These are phyloP conservation scores for Strigops habroptila DNA, from an alignment of 2,113 vertebrate species.

Conservation along the genomic window DNA sequence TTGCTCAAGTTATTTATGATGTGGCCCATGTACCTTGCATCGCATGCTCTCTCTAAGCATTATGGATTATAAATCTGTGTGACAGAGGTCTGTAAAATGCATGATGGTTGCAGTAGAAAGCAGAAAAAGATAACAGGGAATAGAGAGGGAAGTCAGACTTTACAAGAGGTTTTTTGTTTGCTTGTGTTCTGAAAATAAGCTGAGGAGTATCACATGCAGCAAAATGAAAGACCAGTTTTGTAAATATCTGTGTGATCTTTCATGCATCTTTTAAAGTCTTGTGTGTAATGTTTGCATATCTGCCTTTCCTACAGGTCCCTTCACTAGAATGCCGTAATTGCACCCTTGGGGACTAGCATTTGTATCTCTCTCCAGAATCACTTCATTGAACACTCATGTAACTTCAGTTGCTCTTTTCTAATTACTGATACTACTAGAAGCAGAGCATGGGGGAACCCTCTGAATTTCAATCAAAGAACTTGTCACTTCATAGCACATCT, in stretches of 20 bases:
- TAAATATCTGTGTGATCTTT: background rate
- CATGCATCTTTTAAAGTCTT: background rate
- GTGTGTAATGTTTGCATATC: background rate
- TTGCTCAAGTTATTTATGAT: background rate
- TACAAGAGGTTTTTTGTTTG: background rate
- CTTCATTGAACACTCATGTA: background rate
- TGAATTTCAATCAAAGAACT: background rate
- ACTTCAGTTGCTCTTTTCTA: slow-evolving; percentile 5
- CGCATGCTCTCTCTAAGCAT: background rate
- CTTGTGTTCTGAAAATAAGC: background rate
- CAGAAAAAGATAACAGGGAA: background rate
- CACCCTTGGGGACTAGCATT: background rate
- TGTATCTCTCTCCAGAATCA: background rate
- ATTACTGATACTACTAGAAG: background rate
- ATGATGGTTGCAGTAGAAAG: background rate
- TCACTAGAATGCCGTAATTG: background rate
- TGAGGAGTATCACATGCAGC: background rate
- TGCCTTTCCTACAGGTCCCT: background rate
- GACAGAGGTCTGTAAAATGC: background rate
- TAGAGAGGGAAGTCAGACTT: background rate
- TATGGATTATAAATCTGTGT: background rate
- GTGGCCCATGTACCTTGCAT: background rate
- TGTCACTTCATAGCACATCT: background rate
- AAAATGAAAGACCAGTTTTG: background rate
- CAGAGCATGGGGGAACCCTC: background rate